phyloP scores from a whole-genome alignment of 1,140 invertebrate genomes.

The Cotesia vestalis region DNA sequence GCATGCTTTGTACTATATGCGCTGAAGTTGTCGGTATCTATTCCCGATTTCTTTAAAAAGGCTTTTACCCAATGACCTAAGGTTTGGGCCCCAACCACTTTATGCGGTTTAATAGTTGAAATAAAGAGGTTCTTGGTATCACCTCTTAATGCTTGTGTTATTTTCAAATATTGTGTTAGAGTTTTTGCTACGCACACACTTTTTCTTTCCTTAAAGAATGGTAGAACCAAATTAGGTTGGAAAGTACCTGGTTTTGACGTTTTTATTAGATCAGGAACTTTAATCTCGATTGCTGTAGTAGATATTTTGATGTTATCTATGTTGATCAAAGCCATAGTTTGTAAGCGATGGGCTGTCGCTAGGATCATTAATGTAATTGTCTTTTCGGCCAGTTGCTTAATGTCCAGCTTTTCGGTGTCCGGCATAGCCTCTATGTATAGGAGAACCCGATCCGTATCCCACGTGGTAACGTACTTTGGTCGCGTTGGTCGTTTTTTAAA shows the following conservation, averaged over 20 bases:
- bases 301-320: neutral
- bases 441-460: too few relatives aligned
- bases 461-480: too few relatives aligned
- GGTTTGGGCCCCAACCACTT: neutral
- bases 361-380: neutral
- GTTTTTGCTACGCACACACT: neutral
- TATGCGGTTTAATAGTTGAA: neutral
- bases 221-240: neutral
- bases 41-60: slow-evolving; percentile 16
- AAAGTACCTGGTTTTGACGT: neutral
- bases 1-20: slow-evolving; percentile 20
- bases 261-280: neutral
- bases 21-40: slow-evolving; percentile 5
- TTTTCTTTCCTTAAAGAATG: neutral
- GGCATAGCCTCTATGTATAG: too few relatives aligned
- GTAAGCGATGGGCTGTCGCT: neutral
- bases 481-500: too few relatives aligned
- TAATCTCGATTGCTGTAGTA: neutral
- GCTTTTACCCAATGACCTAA: slow-evolving; percentile 18
- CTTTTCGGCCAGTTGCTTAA: neutral
- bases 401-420: too few relatives aligned
- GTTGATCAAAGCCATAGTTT: neutral
- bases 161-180: neutral
- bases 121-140: neutral
- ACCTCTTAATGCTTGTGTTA: neutral